phyloP scores from a whole-genome alignment of 2,888 invertebrate species.

The Oscheius myriophilus region DNA sequence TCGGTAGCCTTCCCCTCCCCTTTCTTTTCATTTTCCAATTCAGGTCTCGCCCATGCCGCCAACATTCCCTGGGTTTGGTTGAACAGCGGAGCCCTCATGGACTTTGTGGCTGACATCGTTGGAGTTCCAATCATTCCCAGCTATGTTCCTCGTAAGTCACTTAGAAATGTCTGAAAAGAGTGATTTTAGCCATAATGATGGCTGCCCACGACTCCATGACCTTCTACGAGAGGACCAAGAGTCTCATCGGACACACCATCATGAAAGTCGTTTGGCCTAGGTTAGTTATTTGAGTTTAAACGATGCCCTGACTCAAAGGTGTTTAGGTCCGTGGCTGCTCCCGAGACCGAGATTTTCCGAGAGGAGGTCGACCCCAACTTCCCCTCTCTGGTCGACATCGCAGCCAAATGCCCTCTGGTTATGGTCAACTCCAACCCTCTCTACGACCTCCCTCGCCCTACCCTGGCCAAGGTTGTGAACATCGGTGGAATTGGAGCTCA shows the following conservation, averaged over 20 bases:
- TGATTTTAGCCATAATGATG: slow-evolving; percentile 33
- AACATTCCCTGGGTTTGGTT: slow-evolving; percentile 65
- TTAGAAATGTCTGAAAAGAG: not conserved
- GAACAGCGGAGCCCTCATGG: slow-evolving; percentile 55
- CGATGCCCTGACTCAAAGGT: too few relatives aligned
- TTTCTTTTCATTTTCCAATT: too few relatives aligned
- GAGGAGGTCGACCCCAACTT: slow-evolving; percentile 41
- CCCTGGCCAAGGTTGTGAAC: slow-evolving; percentile 51
- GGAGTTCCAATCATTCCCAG: slow-evolving; percentile 59
- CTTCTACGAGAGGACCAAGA: slow-evolving; percentile 56
- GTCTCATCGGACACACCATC: slow-evolving; percentile 53
- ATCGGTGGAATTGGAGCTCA: slow-evolving; percentile 58
- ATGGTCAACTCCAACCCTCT: slow-evolving; percentile 57
- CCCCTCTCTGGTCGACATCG: slow-evolving; percentile 45
- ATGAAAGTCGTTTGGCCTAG: slow-evolving; percentile 28
- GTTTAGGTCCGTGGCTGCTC: slow-evolving; percentile 10
- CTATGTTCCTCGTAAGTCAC: slow-evolving; percentile 47
- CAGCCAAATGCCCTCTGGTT: slow-evolving; percentile 24
- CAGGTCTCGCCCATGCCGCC: slow-evolving; percentile 56
- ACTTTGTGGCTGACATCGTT: slow-evolving; percentile 48
- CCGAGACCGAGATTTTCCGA: slow-evolving; percentile 48
- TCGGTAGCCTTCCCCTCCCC: too few relatives aligned
- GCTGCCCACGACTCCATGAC: slow-evolving; percentile 56
- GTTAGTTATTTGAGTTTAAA: slow-evolving; percentile 8
- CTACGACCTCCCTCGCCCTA: slow-evolving; percentile 55